Percentiles rank a stretch among this genome's conserved stretches.
Evolutionary conservation across 2,113 vertebrate species (phyloP).

Genomic region (Dipodomys ordii): DNA sequence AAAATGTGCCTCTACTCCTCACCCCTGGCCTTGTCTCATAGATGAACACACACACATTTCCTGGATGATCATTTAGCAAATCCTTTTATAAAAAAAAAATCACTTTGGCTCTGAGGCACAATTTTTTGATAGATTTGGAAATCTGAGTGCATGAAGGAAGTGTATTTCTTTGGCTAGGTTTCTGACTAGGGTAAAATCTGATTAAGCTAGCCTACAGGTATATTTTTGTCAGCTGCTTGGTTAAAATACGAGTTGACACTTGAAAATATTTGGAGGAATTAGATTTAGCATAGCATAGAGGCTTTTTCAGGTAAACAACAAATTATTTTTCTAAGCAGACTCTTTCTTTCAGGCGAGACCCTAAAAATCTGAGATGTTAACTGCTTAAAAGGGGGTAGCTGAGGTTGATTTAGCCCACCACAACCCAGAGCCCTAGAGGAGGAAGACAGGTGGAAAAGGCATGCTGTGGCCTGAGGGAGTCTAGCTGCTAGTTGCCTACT

Average conservation of each 20-base stretch:
- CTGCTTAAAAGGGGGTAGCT: background rate
- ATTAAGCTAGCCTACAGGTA: conserved; percentile 73
- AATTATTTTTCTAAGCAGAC: conserved; percentile 7
- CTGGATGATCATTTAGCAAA: conserved; percentile 50
- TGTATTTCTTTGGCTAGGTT: conserved; percentile 62
- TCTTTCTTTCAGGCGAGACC: background rate
- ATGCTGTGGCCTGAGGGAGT: background rate
- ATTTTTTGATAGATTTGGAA: conserved; percentile 59
- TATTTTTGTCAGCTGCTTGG: conserved; percentile 68
- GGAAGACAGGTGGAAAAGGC: background rate
- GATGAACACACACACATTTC: background rate
- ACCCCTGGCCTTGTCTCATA: conserved; percentile 48
- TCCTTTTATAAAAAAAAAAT: background rate
- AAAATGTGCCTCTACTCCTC: conserved; percentile 40
- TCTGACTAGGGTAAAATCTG: conserved; percentile 70
- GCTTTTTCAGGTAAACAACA: background rate
- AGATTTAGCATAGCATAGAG: background rate
- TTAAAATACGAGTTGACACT: conserved; percentile 59
- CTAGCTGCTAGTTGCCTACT: background rate
- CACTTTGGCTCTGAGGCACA: background rate
- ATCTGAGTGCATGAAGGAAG: conserved; percentile 34
- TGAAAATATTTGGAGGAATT: conserved; percentile 64
- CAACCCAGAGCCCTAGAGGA: background rate
- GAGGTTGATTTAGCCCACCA: background rate
- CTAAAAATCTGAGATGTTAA: background rate